Evolutionary conservation across 2,888 invertebrate species (phyloP).

Genomic region (Pilophorus perplexus): DNA sequence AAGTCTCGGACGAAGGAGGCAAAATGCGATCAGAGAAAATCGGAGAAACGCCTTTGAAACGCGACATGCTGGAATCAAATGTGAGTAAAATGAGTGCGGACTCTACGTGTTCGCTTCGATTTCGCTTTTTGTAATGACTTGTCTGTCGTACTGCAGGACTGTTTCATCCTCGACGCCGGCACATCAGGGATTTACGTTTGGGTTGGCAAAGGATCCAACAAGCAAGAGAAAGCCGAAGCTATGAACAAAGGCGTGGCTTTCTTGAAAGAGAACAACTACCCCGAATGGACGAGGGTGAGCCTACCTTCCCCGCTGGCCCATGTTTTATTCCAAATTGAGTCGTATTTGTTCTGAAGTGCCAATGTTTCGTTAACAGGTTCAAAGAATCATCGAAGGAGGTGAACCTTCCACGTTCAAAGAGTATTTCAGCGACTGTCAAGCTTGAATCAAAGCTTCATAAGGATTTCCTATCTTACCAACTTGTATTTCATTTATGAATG

Average conservation of each 20-base stretch:
- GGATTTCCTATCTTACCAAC: too few relatives aligned
- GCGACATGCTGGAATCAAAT: constrained; percentile 67
- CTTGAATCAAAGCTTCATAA: constrained; percentile 16
- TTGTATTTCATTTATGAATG: too few relatives aligned
- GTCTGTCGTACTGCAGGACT: constrained; percentile 58
- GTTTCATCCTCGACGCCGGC: constrained; percentile 76
- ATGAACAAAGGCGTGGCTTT: constrained; percentile 68
- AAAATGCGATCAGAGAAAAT: constrained; percentile 65
- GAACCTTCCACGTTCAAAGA: constrained; percentile 87
- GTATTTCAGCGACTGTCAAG: constrained; percentile 79
- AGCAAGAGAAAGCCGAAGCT: constrained; percentile 69
- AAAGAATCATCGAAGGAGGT: constrained; percentile 75
- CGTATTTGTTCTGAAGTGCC: background rate
- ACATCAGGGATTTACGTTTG: constrained; percentile 78
- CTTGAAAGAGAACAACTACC: constrained; percentile 66
- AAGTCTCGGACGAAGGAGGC: constrained; percentile 68
- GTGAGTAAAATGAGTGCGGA: constrained; percentile 51
- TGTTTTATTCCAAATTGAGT: background rate
- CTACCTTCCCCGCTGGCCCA: background rate
- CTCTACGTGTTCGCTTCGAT: background rate
- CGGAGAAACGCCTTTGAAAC: constrained; percentile 67
- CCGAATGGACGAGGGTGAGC: constrained; percentile 64
- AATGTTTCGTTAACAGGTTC: constrained; percentile 54
- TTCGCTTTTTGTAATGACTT: background rate
- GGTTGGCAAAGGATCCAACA: constrained; percentile 74